Evolutionary conservation across 2,113 vertebrate species (phyloP).

Genomic region (Pelecanus crispus): DNA sequence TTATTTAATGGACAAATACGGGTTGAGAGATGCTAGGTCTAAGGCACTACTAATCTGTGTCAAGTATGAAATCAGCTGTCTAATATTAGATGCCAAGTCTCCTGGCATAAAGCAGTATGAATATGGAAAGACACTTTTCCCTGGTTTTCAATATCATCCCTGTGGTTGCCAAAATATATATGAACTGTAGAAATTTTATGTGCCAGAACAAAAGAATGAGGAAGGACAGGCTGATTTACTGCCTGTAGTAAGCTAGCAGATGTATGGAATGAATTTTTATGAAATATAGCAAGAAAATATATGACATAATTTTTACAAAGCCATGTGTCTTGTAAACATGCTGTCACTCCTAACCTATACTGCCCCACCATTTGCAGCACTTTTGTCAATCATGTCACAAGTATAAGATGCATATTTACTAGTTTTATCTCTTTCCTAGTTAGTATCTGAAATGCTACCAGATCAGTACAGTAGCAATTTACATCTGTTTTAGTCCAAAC

Average conservation of each 20-base stretch:
- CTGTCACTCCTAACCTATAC: neutral
- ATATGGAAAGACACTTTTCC: neutral
- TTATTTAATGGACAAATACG: neutral
- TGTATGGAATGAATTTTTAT: neutral
- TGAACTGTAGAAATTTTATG: neutral
- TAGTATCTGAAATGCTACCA: neutral
- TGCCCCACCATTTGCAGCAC: neutral
- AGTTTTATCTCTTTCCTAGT: neutral
- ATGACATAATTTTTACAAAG: neutral
- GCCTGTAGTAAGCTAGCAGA: neutral
- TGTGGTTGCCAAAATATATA: neutral
- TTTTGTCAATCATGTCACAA: neutral
- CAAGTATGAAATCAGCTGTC: neutral
- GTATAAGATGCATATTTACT: neutral
- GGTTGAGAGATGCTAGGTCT: neutral
- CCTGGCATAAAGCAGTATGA: neutral
- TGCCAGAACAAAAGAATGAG: neutral
- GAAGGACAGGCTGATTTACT: neutral
- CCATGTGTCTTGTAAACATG: neutral
- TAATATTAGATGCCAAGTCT: neutral
- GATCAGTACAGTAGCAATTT: neutral
- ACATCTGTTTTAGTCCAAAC: neutral
- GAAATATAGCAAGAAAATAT: neutral
- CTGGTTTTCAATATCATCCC: neutral
- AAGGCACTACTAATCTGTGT: neutral